Evolutionary conservation across 2,113 vertebrate species (phyloP), one percentile per base, ranked within the genome.

Genomic region (Leucosticte australis): DNA sequence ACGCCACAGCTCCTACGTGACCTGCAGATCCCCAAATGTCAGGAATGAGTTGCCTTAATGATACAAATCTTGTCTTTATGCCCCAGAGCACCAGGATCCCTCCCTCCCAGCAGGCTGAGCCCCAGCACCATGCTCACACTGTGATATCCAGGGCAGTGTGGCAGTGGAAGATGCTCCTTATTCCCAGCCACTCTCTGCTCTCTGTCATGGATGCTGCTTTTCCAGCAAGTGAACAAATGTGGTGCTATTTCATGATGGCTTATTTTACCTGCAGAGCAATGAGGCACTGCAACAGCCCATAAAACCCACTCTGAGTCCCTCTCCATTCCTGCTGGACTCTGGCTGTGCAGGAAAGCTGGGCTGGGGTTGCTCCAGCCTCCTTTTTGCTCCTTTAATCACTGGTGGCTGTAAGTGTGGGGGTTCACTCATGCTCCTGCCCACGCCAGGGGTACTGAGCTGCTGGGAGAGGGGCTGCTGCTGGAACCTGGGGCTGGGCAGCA

Each of bases 341-440:
- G 6, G 39, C 46, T 28, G 27, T 7, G 55, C 56, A 15, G 59
- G 27, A 37, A 14, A 30, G 46, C 50, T 44, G 37, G 16, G 47
- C 76, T 67, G 68, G 50, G 26, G 2, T 3, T 33, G 10, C 47
- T 77, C 35, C 44, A n/a, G n/a, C 42, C 30, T n/a, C 67, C 17
- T 28, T 31, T 55, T 35, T 11, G 28, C 86, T 46, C 83, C 2
- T 0, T 41, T 13, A 33, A 7, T 27, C 27, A 4, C 46, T 0
- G 1, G 5, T 13, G 55, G 56, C 57, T 71, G 35, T 26, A 15
- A 42, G 65, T 85, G 8, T 2, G 8, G 39, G 42, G 23, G 6
- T 28, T 11, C 10, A 3, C 31, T 3, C 4, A 0, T 1, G 1
- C 8, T 35, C 4, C 68, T 47, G 26, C 37, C 33, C 0, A 0